phyloP scores from a whole-genome alignment of 30 jellyfish, hydroid and myxozoan species.

The Turritopsis rubra region DNA sequence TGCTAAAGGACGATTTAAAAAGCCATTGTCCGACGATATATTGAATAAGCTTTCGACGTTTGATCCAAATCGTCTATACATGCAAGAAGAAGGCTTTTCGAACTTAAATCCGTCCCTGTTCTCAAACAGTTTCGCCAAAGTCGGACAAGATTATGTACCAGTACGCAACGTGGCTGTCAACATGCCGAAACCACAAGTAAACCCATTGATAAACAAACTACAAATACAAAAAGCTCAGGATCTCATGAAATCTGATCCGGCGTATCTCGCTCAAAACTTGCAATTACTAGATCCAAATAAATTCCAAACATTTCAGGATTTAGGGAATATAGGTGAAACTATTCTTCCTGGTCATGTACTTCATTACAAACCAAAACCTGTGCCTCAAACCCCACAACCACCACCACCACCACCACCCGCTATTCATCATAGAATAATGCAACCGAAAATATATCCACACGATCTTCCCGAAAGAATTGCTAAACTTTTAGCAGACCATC shows the following conservation, averaged over 20 bases:
- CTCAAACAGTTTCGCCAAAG: constrained; percentile 30
- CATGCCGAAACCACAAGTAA: constrained; percentile 21
- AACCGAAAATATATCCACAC: neutral
- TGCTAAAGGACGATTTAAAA: constrained; percentile 55
- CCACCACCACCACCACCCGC: neutral
- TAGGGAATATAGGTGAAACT: constrained; percentile 66
- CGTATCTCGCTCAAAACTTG: constrained; percentile 58
- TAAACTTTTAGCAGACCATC: neutral
- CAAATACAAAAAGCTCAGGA: neutral
- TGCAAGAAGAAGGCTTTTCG: constrained; percentile 46
- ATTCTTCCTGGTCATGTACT: constrained; percentile 53
- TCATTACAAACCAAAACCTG: constrained; percentile 21
- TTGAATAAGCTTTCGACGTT: constrained; percentile 52
- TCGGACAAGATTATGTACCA: constrained; percentile 56
- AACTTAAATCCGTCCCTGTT: neutral
- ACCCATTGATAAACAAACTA: constrained; percentile 23
- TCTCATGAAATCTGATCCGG: constrained; percentile 51
- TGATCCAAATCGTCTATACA: constrained; percentile 61
- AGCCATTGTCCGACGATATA: constrained; percentile 62
- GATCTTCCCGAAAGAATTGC: neutral
- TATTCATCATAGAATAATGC: neutral
- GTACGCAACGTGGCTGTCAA: constrained; percentile 55
- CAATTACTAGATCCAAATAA: constrained; percentile 44
- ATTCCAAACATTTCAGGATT: constrained; percentile 55
- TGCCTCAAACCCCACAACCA: neutral